phyloP scores from a whole-genome alignment of 2,888 invertebrate species.

The Zeuzera pyrina region DNA sequence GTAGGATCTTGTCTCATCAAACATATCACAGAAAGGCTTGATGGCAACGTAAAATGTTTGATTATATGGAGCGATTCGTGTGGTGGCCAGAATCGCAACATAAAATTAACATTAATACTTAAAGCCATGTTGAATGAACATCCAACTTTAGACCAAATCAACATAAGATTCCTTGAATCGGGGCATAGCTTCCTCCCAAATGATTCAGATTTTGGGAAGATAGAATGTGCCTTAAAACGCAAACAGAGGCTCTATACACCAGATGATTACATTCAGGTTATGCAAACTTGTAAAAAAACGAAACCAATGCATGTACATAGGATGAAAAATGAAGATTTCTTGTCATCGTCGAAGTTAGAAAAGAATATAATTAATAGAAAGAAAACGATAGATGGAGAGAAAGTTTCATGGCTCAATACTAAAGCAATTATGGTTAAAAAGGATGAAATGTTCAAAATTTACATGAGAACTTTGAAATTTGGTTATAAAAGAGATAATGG shows the following conservation, averaged over 20 bases:
- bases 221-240: neutral
- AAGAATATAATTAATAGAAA: too few species aligned
- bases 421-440: too few species aligned
- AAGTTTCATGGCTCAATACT: too few species aligned
- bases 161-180: constrained; percentile 11
- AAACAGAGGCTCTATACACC: neutral
- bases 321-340: too few species aligned
- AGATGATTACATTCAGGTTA: neutral
- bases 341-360: too few species aligned
- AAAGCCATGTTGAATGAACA: constrained; percentile 17
- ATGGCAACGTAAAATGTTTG: constrained; percentile 8
- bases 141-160: constrained; percentile 13
- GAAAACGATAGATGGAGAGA: too few species aligned
- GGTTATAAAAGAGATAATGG: too few species aligned
- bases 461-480: too few species aligned
- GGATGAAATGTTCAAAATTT: too few species aligned
- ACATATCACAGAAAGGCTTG: neutral
- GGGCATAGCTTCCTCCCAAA: neutral
- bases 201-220: neutral
- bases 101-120: constrained; percentile 17
- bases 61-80: constrained; percentile 15
- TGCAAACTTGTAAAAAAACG: too few species aligned
- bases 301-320: too few species aligned
- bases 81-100: constrained; percentile 19
- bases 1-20: constrained; percentile 14